phyloP scores from a whole-genome alignment of 2,888 invertebrate genomes.

The Exocentrus adspersus region DNA sequence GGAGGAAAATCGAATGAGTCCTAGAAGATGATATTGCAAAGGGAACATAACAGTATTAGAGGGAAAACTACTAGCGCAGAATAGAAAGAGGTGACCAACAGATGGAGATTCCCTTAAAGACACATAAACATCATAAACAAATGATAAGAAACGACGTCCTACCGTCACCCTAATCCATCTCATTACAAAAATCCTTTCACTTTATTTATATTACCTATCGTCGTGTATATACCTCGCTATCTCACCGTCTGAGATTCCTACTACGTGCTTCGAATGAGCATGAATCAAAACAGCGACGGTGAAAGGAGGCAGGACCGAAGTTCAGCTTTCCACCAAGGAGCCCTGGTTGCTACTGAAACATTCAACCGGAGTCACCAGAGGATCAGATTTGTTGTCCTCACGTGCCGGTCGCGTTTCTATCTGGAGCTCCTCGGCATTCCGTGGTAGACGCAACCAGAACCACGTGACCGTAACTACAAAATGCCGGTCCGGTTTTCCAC shows the following conservation, averaged over 20 bases:
- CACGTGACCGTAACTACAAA: slow-evolving; percentile 41
- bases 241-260: neutral
- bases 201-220: neutral
- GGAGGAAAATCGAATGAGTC: too few relatives aligned
- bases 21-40: too few relatives aligned
- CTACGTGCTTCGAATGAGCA: neutral
- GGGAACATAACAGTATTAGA: too few relatives aligned
- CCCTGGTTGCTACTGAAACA: too few relatives aligned
- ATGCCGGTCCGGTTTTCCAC: slow-evolving; percentile 38
- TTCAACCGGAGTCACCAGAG: neutral
- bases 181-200: too few relatives aligned
- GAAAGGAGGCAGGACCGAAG: neutral
- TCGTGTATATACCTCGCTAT: neutral
- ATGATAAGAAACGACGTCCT: too few relatives aligned
- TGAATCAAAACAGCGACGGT: neutral
- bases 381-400: slow-evolving; percentile 1
- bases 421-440: slow-evolving; percentile 22
- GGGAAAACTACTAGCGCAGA: too few relatives aligned
- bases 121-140: too few relatives aligned
- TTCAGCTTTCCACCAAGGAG: neutral
- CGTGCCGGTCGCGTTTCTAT: slow-evolving; percentile 19
- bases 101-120: too few relatives aligned
- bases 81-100: too few relatives aligned
- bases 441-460: slow-evolving; percentile 5
- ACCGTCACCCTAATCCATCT: too few relatives aligned